Conservation (phyloP, 92 coral and sea anemone species). For the Palythoa grandiflora region DNA sequence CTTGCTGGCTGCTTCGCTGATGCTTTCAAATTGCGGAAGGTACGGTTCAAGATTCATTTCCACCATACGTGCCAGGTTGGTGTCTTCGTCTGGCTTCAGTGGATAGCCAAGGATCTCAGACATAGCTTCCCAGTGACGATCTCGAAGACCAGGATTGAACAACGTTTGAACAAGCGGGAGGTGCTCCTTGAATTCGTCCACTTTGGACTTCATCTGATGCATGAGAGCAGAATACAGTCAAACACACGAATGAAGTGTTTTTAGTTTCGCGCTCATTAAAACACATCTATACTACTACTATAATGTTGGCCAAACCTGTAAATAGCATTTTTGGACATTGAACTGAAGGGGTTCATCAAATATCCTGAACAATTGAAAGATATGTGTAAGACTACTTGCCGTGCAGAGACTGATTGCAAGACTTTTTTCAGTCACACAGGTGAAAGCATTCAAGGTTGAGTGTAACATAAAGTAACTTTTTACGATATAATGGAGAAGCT, state of each 20-base stretch:
- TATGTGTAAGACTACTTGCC: too few species aligned
- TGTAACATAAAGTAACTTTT: too few species aligned
- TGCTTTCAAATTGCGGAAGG: constrained; percentile 90
- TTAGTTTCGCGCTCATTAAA: background rate
- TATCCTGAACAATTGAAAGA: too few species aligned
- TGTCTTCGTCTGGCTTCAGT: constrained; percentile 92
- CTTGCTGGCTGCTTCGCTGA: constrained; percentile 99
- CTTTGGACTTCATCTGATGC: constrained; percentile 92
- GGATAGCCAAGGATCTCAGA: constrained; percentile 96
- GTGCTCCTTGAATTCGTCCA: constrained; percentile 97
- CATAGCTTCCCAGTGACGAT: constrained; percentile 97
- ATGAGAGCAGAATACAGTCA: background rate
- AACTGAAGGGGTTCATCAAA: too few species aligned
- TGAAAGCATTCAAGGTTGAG: too few species aligned
- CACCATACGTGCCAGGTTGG: constrained; percentile 97
- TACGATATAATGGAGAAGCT: too few species aligned
- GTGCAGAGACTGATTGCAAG: too few species aligned
- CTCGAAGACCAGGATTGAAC: constrained; percentile 99
- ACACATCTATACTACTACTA: too few species aligned
- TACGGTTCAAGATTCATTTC: constrained; percentile 99
- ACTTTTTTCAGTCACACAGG: too few species aligned
- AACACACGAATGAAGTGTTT: background rate
- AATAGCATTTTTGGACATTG: too few species aligned
- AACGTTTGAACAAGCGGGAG: constrained; percentile 96
- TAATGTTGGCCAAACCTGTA: too few species aligned